Conservation (phyloP, 2,797 vertebrate genomes). For the Coendou prehensilis region DNA sequence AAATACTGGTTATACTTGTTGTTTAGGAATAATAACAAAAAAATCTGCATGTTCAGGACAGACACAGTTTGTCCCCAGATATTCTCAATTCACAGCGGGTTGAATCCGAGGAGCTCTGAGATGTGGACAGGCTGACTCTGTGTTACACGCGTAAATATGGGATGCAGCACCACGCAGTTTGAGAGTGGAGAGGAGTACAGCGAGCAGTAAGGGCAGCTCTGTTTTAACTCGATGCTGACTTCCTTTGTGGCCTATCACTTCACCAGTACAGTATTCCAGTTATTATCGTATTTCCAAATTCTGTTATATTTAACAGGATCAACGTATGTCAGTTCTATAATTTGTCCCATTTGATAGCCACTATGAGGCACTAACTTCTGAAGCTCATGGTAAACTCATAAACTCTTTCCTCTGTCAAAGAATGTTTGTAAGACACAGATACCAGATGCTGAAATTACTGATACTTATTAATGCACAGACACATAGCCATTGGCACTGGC, state of each 20-base stretch:
- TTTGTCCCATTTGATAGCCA: neutral
- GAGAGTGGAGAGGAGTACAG: neutral
- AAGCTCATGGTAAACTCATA: neutral
- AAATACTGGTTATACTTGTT: neutral
- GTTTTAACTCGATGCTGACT: neutral
- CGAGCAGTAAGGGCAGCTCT: neutral
- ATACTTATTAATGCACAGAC: neutral
- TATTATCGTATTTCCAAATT: neutral
- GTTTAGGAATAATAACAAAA: neutral
- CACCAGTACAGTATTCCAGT: neutral
- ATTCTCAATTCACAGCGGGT: neutral
- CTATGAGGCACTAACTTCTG: neutral
- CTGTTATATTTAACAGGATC: neutral
- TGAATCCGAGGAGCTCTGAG: neutral
- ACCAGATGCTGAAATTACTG: neutral
- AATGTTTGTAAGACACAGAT: conserved; percentile 9
- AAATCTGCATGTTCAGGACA: neutral
- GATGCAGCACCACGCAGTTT: neutral
- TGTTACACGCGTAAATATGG: neutral
- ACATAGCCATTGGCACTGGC: neutral
- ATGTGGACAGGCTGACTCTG: neutral
- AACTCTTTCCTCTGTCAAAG: neutral
- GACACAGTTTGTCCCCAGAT: neutral
- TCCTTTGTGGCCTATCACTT: neutral
- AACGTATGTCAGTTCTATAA: neutral